Evolutionary conservation across 2,797 vertebrate genomes (phyloP).

Genomic region (Bufotes viridis): DNA sequence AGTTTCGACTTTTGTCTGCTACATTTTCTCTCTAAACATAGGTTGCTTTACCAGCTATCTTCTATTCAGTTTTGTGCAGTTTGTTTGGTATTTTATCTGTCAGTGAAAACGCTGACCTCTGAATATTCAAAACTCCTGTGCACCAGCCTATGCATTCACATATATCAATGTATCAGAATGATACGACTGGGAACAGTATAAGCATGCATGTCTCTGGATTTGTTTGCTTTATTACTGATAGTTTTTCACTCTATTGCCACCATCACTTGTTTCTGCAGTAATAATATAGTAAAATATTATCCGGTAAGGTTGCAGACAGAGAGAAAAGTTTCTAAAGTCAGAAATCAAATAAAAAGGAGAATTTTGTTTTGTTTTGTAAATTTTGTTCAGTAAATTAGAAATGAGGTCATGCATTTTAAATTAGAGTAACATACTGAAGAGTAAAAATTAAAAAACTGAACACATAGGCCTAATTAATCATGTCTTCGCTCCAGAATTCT

Average conservation of each 20-base stretch:
- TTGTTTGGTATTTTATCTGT: background rate
- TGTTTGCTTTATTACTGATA: background rate
- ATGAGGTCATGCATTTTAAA: background rate
- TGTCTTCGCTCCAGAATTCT: too few species aligned
- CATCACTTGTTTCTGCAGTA: background rate
- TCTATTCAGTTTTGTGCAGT: background rate
- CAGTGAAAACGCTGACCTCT: background rate
- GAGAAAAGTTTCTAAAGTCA: background rate
- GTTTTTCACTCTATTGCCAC: background rate
- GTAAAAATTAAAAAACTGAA: background rate
- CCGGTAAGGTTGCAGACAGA: background rate
- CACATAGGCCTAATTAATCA: too few species aligned
- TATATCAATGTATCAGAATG: slow-evolving; percentile 8
- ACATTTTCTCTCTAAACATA: background rate
- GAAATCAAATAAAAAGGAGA: background rate
- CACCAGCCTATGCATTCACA: background rate
- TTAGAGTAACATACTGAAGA: background rate
- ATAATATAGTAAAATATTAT: background rate
- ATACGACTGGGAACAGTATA: background rate
- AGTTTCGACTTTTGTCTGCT: background rate
- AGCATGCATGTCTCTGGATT: background rate
- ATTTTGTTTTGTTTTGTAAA: background rate
- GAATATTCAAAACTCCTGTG: slow-evolving; percentile 17
- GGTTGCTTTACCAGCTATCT: background rate
- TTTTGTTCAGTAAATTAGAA: background rate